Evolutionary conservation across 1,140 invertebrate species (phyloP), one percentile per base, ranked within the genome.

Genomic region (Drosophila ambigua): DNA sequence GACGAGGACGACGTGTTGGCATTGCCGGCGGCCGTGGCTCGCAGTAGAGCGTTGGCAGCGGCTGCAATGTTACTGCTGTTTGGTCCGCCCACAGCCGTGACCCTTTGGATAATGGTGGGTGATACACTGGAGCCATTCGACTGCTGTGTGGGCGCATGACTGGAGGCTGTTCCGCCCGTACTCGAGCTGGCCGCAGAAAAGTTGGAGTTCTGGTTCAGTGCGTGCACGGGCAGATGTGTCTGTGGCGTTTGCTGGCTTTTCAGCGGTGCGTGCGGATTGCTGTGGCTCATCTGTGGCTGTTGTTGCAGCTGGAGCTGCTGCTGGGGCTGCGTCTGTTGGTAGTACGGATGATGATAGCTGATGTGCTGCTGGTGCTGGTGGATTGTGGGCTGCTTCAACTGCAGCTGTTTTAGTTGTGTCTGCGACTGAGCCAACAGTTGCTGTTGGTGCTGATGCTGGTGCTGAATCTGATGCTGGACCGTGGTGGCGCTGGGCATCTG

Each of bases 151-250:
- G 90, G 90, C 53, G 90, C 90, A 75, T 91, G 89, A 64, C 90
- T 91, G 60, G 90, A 91, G n/a, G 82, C 77, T 44, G 90, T 91
- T 48, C 90, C 90, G 6, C 90, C 90, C 15, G 90, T 91, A 58
- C 90, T 91, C 7, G 85, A 90, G 23, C 90, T 91, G 28, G 90
- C 90, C 49, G 90, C 90, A 62, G 90, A 91, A 68, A 91, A 91
- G 67, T 91, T 91, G 2, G 90, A 91, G 53, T 91, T 91, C 66
- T 91, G 90, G 57, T 91, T 91, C 9, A 91, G 59, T 9, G 90
- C 90, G 43, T 91, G 90, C 53, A 91, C 83, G 2, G 90, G 90
- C 60, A 88, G 51, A 60, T 88, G 83, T 44, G 45, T 54, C 24
- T 82, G 75, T 16, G 64, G 65, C 16, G 61, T 69, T 6, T 72